Conservation (phyloP, 2,113 vertebrate species). For the Takifugu flavidus region DNA sequence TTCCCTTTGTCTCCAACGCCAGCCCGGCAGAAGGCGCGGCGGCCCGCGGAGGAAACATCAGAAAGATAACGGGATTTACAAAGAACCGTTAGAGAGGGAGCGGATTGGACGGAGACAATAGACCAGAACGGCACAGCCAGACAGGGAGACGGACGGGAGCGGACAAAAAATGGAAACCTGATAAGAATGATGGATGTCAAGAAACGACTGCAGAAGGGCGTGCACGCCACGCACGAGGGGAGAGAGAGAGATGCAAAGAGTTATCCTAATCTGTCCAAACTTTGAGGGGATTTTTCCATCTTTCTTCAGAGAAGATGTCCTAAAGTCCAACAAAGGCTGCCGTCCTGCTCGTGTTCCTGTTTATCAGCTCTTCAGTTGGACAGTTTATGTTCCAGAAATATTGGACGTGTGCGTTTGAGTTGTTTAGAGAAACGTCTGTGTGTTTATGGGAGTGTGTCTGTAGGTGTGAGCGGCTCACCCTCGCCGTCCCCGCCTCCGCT, state of each 20-base stretch:
- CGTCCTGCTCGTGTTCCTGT: constrained; percentile 37
- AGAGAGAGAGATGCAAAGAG: constrained; percentile 19
- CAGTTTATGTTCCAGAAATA: constrained; percentile 21
- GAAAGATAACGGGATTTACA: constrained; percentile 53
- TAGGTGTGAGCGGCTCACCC: neutral
- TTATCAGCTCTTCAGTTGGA: constrained; percentile 33
- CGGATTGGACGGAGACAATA: constrained; percentile 37
- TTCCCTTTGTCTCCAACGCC: constrained; percentile 57
- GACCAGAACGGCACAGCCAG: constrained; percentile 30
- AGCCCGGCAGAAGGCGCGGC: constrained; percentile 37
- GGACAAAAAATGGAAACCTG: constrained; percentile 54
- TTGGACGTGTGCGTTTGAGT: constrained; percentile 17
- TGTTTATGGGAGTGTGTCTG: constrained; percentile 24
- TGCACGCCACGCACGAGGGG: neutral
- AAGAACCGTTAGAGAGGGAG: constrained; percentile 17
- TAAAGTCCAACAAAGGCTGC: neutral
- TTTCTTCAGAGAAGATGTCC: constrained; percentile 15
- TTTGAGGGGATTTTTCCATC: constrained; percentile 37
- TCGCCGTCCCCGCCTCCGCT: neutral
- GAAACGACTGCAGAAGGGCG: neutral
- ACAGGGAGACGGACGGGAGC: constrained; percentile 45
- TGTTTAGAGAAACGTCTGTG: constrained; percentile 26
- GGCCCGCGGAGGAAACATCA: constrained; percentile 29
- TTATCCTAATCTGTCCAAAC: neutral
- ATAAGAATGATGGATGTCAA: constrained; percentile 34